Conservation (phyloP, 2,888 invertebrate genomes). For the Hemaris fuciformis region DNA sequence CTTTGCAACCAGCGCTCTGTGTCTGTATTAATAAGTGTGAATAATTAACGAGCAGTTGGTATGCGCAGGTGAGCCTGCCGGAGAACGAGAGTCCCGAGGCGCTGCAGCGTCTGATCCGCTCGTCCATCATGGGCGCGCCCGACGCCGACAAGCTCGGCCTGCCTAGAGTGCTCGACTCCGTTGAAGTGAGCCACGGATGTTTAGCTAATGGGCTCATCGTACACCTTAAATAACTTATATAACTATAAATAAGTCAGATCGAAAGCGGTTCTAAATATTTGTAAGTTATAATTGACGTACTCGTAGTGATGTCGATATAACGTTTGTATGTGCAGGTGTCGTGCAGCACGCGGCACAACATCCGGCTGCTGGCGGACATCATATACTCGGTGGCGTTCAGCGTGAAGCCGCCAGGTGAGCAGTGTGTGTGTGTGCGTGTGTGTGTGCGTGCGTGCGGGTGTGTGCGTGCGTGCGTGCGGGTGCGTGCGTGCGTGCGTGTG, state of each 20-base stretch:
- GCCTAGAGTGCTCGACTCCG: slow-evolving; percentile 94
- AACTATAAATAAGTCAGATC: too few relatives aligned
- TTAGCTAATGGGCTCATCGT: too few relatives aligned
- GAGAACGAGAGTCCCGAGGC: slow-evolving; percentile 85
- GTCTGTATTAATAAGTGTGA: neutral
- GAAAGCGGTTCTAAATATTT: too few relatives aligned
- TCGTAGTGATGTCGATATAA: too few relatives aligned
- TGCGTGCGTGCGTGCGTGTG: neutral
- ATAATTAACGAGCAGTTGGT: neutral
- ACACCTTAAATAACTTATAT: too few relatives aligned
- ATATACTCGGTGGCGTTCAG: slow-evolving; percentile 97
- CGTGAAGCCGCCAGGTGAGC: slow-evolving; percentile 90
- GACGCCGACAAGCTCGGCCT: slow-evolving; percentile 98
- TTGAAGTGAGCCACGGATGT: slow-evolving; percentile 87
- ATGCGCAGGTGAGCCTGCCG: slow-evolving; percentile 51
- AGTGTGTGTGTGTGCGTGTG: too few relatives aligned
- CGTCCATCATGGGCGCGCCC: slow-evolving; percentile 93
- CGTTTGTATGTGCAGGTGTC: slow-evolving; percentile 58
- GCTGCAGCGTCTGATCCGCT: slow-evolving; percentile 92
- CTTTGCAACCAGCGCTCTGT: neutral
- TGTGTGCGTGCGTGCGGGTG: neutral
- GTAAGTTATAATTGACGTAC: too few relatives aligned
- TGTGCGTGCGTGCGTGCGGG: neutral
- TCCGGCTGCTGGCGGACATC: slow-evolving; percentile 93
- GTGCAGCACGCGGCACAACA: slow-evolving; percentile 93